A percentile compares a stretch with the other conserved stretches of the same genome.
These are phyloP conservation scores for Oceanites oceanicus DNA, from an alignment of 2,113 vertebrate genomes.

Conservation along the genomic window DNA sequence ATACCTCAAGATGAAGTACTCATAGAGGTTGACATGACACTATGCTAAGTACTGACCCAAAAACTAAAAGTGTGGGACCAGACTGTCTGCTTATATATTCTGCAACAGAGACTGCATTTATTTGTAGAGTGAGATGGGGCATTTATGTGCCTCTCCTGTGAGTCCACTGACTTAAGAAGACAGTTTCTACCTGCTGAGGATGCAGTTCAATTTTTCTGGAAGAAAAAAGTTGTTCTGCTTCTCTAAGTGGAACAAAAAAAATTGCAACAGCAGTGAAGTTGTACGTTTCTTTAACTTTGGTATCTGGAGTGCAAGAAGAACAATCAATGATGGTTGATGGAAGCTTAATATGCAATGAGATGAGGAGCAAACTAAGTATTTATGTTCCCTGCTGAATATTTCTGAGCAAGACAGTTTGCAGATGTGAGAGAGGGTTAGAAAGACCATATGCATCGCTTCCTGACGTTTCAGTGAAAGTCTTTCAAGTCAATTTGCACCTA, in stretches of 20 bases:
- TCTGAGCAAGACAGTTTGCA: not conserved
- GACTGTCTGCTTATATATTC: not conserved
- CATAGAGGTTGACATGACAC: no score
- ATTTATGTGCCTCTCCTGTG: not conserved
- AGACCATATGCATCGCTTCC: not conserved
- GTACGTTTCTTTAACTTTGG: not conserved
- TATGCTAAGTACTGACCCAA: rapidly evolving
- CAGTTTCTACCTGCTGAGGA: not conserved
- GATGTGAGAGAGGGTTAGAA: not conserved
- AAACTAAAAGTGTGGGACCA: not conserved
- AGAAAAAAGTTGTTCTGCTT: not conserved
- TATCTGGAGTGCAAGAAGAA: not conserved
- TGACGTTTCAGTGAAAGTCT: not conserved
- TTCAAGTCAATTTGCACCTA: not conserved
- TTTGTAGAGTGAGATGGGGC: not conserved
- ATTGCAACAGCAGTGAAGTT: not conserved
- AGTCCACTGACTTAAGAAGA: not conserved
- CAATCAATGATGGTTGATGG: not conserved
- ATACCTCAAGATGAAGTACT: not conserved
- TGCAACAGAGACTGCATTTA: not conserved
- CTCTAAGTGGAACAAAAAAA: not conserved
- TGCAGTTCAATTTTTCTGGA: not conserved
- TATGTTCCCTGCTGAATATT: not conserved
- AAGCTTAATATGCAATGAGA: not conserved
- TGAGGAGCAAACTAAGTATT: not conserved